A percentile compares a stretch with the other conserved stretches of the same genome.
Conservation (phyloP, 2,797 vertebrate genomes). For the Danio kyathit region DNA sequence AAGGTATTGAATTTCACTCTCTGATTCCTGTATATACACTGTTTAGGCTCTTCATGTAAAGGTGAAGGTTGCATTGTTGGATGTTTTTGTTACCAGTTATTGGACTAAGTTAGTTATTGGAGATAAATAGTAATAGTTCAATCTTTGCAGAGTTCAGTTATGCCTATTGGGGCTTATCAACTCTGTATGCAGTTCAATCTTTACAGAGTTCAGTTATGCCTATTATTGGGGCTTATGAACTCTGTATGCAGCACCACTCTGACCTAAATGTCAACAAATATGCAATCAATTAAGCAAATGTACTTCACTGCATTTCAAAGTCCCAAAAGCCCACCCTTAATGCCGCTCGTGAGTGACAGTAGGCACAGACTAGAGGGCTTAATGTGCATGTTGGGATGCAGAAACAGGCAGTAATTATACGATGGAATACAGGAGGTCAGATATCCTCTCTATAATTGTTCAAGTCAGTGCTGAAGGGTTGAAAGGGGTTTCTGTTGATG, state of each 20-base stretch:
- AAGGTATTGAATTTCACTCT: too few species aligned
- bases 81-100: neutral
- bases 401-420: neutral
- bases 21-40: too few species aligned
- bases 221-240: neutral
- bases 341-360: neutral
- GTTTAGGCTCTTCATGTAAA: neutral
- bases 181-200: neutral
- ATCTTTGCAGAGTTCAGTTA: too few species aligned
- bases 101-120: neutral
- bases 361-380: conserved; percentile 1
- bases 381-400: conserved; percentile 2
- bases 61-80: neutral
- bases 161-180: neutral
- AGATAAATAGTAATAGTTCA: neutral
- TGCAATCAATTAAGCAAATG: neutral
- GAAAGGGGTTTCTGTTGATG: conserved; percentile 5
- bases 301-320: neutral
- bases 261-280: neutral
- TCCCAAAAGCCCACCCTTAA: neutral
- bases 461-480: neutral
- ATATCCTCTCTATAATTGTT: neutral
- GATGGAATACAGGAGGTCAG: neutral
- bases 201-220: too few species aligned
- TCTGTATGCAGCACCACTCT: neutral